Base-by-base conservation (phyloP, 2,888 invertebrate species). In the Plusia festucae region DNA sequence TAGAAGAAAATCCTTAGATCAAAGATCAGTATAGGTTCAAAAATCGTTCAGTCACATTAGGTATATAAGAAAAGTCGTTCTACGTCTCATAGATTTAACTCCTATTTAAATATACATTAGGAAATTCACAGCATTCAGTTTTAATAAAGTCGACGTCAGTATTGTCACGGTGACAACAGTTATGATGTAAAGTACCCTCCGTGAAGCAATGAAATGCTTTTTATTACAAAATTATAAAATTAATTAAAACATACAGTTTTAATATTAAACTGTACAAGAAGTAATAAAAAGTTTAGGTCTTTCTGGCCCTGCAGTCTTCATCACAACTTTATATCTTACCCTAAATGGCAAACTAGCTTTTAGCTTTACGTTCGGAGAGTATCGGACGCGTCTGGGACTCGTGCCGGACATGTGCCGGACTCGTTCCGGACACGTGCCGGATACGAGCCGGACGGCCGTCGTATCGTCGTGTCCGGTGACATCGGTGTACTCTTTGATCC, bases 41-140 rank as follows among this genome's bases (percentile, higher is more conserved):
- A 94, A 94, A 89, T 88, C 88, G 80, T 83, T 94, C 94, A 94
- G 93, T 94, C 94, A 78, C 87, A 90, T 88, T 90, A n/a, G n/a
- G n/a, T n/a, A 88, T 91, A 87, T 91, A 91, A 91, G 90, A 93
- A 90, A 90, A 89, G 87, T 87, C 73, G 75, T 80, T 76, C 79
- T 79, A 84, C 83, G 75, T 79, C 81, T 82, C 80, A 83, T 73
- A 75, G 79, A 79, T 73, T 75, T 73, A 61, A 77, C 65, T 75
- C 80, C 68, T 73, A 81, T 80, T 78, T 76, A 79, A 79, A 84
- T 81, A 84, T 79, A 82, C 79, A 80, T 85, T 81, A 84, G 84
- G 85, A 76, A 76, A 85, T 88, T 89, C 88, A 88, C 88, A 89
- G 86, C 72, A 65, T 53, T 34, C 57, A 59, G 63, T 67, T 53